Percentiles rank a stretch among this genome's conserved stretches.
Evolutionary conservation across 1,140 invertebrate genomes (phyloP).

Genomic region (Meloidogyne floridensis): DNA sequence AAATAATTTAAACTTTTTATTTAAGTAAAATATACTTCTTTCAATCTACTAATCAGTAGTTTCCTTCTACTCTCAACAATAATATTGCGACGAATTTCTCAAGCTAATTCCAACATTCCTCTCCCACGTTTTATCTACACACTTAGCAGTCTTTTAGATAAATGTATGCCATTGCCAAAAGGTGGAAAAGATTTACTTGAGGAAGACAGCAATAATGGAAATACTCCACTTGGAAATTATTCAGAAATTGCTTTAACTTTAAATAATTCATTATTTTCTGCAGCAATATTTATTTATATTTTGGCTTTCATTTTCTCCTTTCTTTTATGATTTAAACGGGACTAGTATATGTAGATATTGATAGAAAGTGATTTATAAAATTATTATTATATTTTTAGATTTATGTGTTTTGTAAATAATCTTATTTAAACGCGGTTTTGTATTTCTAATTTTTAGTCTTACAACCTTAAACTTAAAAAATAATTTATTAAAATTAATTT

Average conservation of each 20-base stretch:
- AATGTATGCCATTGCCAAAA: slow-evolving; percentile 43
- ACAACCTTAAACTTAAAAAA: too few species aligned
- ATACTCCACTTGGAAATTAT: slow-evolving; percentile 24
- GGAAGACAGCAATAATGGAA: slow-evolving; percentile 23
- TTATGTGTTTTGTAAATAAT: too few species aligned
- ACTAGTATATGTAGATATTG: too few species aligned
- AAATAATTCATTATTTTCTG: slow-evolving; percentile 29
- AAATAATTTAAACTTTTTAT: neutral
- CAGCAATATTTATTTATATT: slow-evolving; percentile 15
- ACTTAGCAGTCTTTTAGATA: slow-evolving; percentile 40
- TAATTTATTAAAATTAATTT: neutral
- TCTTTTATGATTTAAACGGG: neutral
- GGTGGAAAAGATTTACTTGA: slow-evolving; percentile 41
- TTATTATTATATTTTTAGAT: too few species aligned
- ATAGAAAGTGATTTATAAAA: too few species aligned
- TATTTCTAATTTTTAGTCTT: too few species aligned
- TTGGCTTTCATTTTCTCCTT: slow-evolving; percentile 29
- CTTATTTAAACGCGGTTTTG: too few species aligned
- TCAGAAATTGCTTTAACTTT: slow-evolving; percentile 27
- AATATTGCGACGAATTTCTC: slow-evolving; percentile 50
- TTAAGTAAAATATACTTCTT: slow-evolving; percentile 62
- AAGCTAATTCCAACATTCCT: slow-evolving; percentile 56
- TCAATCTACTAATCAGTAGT: slow-evolving; percentile 57
- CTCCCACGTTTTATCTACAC: slow-evolving; percentile 56
- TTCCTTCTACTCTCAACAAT: slow-evolving; percentile 57